These are phyloP conservation scores for Chrysocyon brachyurus DNA, from an alignment of 2,797 vertebrate species.

Conservation along the genomic window DNA sequence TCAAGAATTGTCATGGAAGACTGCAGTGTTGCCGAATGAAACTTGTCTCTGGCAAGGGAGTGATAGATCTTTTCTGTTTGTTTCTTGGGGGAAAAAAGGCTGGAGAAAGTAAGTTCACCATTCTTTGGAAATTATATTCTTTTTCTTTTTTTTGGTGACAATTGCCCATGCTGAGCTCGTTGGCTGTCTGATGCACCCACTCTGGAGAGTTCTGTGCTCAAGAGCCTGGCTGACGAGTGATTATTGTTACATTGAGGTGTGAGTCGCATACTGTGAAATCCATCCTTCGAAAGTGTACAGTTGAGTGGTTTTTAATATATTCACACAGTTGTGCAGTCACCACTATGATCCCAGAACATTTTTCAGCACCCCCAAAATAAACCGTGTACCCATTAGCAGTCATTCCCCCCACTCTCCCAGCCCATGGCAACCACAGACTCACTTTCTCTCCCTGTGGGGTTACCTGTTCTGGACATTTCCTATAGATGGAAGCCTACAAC, in stretches of 20 bases:
- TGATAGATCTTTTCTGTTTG: not conserved
- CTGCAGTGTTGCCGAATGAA: not conserved
- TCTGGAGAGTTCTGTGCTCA: not conserved
- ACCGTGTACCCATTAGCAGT: accelerated
- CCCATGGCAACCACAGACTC: accelerated
- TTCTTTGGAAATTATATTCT: constrained; percentile 10
- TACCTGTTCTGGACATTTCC: not conserved
- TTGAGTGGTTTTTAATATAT: not conserved
- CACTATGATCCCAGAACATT: not conserved
- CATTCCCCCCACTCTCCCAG: accelerated
- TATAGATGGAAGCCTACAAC: accelerated
- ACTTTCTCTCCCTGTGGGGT: not conserved
- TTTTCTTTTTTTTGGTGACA: not conserved
- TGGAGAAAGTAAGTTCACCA: not conserved
- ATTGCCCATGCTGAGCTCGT: accelerated
- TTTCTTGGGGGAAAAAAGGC: not conserved
- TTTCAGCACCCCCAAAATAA: not conserved
- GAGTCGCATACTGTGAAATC: not conserved
- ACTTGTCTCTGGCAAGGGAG: not conserved
- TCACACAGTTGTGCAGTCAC: not conserved
- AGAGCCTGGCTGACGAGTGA: not conserved
- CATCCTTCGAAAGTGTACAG: not conserved
- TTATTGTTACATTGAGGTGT: not conserved
- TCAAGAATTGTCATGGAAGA: not conserved
- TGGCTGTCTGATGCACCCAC: accelerated